Evolutionary conservation across 2,113 vertebrate species (phyloP).

Genomic region (Aix galericulata): DNA sequence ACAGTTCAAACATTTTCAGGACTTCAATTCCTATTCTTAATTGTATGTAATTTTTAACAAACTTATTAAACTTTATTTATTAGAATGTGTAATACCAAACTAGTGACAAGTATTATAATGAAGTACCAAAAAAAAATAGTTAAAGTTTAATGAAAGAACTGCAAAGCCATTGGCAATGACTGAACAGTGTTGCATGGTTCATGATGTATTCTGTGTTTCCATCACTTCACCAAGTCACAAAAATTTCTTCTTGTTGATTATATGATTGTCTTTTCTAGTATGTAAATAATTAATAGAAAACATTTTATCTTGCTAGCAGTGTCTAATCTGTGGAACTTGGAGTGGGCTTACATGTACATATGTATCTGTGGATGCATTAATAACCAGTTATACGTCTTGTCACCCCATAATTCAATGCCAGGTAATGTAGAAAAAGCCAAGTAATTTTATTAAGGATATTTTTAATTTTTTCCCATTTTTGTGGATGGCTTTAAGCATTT

Average conservation of each 20-base stretch:
- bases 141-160: background rate
- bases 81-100: background rate
- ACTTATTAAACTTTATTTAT: background rate
- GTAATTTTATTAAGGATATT: background rate
- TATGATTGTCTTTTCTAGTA: background rate
- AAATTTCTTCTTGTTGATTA: background rate
- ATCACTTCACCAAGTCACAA: background rate
- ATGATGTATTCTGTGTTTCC: background rate
- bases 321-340: background rate
- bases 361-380: background rate
- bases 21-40: background rate
- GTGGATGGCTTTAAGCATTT: background rate
- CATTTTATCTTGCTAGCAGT: background rate
- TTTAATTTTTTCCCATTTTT: background rate
- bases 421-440: background rate
- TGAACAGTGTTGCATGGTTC: background rate
- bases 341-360: fast-evolving
- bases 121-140: background rate
- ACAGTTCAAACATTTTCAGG: background rate
- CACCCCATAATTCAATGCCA: background rate
- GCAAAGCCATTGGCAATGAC: background rate
- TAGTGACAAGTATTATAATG: background rate
- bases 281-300: background rate
- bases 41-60: background rate
- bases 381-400: background rate